A percentile compares a stretch with the other conserved stretches of the same genome.
Conservation (phyloP, 2,113 vertebrate species). For the Phodopus roborovskii region DNA sequence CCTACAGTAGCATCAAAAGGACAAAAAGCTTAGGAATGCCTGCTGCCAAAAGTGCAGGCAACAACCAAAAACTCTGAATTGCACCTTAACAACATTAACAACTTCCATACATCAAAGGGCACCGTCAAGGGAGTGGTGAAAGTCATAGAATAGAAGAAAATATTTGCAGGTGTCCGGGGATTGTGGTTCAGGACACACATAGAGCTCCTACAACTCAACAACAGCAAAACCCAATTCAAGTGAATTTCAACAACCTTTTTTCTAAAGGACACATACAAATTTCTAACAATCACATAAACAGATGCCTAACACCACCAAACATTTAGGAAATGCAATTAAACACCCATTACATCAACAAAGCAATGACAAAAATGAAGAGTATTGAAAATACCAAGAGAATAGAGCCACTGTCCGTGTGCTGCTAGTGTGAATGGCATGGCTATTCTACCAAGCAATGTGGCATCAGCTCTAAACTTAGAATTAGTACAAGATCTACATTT, state of each 20-base stretch:
- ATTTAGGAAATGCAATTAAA: not conserved
- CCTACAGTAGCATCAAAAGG: not conserved
- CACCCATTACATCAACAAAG: not conserved
- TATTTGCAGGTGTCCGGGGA: not conserved
- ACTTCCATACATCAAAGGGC: not conserved
- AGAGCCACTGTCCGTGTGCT: not conserved
- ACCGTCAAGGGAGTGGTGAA: not conserved
- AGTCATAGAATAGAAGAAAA: not conserved
- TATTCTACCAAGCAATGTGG: not conserved
- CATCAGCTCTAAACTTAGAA: not conserved
- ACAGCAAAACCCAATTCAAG: not conserved
- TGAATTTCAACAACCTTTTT: not conserved
- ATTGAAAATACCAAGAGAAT: not conserved
- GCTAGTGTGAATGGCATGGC: not conserved
- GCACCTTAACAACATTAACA: not conserved
- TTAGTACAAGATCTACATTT: not conserved
- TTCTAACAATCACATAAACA: not conserved
- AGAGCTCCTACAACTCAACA: not conserved
- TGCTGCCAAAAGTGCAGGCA: not conserved
- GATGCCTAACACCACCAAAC: not conserved
- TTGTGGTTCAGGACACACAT: not conserved
- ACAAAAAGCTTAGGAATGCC: not conserved
- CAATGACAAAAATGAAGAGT: not conserved
- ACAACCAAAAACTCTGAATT: not conserved
- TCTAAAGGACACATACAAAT: not conserved